Conservation (phyloP, 2,888 invertebrate species). For the Erebia palarica region DNA sequence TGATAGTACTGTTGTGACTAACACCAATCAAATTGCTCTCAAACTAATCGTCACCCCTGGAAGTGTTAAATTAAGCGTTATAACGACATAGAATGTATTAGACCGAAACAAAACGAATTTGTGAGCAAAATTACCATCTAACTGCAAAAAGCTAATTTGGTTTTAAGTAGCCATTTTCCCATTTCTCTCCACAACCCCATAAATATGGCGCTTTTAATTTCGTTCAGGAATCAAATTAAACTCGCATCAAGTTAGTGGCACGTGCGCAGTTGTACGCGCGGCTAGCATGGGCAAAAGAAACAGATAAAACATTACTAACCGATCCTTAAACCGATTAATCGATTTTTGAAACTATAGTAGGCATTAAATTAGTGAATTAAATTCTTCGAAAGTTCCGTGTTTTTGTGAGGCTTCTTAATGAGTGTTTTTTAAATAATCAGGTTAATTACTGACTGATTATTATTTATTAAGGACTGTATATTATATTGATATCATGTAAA, state of each 20-base stretch:
- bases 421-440: too few relatives aligned
- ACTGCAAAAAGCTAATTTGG: conserved; percentile 6
- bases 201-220: conserved; percentile 78
- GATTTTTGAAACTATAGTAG: background rate
- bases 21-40: too few relatives aligned
- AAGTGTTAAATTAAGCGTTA: too few relatives aligned
- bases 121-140: background rate
- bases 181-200: conserved; percentile 70
- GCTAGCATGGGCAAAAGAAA: conserved; percentile 57
- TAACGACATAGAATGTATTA: background rate
- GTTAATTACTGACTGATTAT: too few relatives aligned
- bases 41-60: too few relatives aligned
- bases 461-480: too few relatives aligned
- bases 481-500: too few relatives aligned
- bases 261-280: conserved; percentile 62
- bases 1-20: too few relatives aligned
- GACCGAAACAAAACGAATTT: background rate
- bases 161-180: conserved; percentile 44
- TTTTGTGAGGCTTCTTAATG: too few relatives aligned
- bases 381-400: too few relatives aligned
- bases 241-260: conserved; percentile 71
- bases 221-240: conserved; percentile 75
- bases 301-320: conserved; percentile 48
- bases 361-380: background rate
- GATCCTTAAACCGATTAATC: too few relatives aligned